Base-by-base conservation (phyloP, 1,140 invertebrate species). In the Tetramorium simillimum region DNA sequence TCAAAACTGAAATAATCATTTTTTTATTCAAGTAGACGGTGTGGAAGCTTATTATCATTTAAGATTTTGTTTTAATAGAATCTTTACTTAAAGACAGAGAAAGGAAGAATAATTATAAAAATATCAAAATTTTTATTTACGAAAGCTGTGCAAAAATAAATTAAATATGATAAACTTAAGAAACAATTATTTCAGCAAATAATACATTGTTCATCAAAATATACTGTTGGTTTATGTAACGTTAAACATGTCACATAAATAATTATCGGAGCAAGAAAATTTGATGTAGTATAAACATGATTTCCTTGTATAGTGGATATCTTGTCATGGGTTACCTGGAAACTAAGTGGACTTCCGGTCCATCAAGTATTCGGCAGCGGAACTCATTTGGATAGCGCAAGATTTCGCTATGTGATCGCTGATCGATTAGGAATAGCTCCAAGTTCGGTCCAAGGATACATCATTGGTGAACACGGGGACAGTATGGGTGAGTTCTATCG, bases 401-500 rank as follows among this genome's bases (percentile, higher is more conserved):
- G 97, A 88, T 97, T 97, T 94, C 95, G 96, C 18, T 96, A 94
- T 87, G 86, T 96, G 63, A 95, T 97, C 60, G 96, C 95, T 1
- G 93, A 96, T 89, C 95, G 95, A 88, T 89, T 97, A 12, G 95
- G 96, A 62, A 95, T 97, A 53, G 95, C 96, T 5, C 93, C 96
- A 9, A 93, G 91, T 28, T 96, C 95, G 62, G 95, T 96, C 62
- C 95, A 97, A 70, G 97, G 95, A 6, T 96, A 95, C 91, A 95
- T 97, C 60, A 95, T 97, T 88, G 96, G 97, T 33, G 97, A 97
- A 92, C 96, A 97, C 86, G 97, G 97, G 3, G 96, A 97, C 75
- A 96, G 95, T 60, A 96, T 96, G 94, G 96, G 96, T 96, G 92
- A 91, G 92, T 90, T 87, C 12, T 78, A 12, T 49, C 40, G 53